These are phyloP conservation scores for Clavelina lepadiformis DNA, from an alignment of 23 tunicate species.

Conservation along the genomic window DNA sequence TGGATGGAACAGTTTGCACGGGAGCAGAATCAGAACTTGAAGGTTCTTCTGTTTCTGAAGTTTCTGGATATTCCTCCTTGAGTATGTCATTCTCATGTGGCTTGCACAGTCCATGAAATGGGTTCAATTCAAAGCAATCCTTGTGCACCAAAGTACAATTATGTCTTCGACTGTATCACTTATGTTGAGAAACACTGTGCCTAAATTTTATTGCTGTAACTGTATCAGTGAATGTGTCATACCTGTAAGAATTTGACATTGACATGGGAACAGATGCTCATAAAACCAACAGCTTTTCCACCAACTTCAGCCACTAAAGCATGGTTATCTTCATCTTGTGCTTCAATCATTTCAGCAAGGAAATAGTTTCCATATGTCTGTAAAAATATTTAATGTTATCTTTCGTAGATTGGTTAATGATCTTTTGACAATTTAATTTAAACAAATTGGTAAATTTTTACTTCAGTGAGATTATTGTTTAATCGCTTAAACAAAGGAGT, in stretches of 20 bases:
- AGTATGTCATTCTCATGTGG: slow-evolving; percentile 82
- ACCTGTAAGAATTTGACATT: slow-evolving; percentile 75
- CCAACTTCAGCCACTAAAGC: slow-evolving; percentile 86
- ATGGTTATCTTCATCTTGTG: slow-evolving; percentile 71
- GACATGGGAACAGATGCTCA: slow-evolving; percentile 77
- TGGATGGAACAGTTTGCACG: neutral
- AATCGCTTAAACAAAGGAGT: slow-evolving; percentile 75
- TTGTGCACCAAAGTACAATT: slow-evolving; percentile 1
- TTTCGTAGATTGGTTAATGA: too few relatives aligned
- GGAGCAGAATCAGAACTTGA: neutral
- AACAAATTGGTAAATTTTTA: slow-evolving; percentile 2
- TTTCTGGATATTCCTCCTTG: slow-evolving; percentile 21
- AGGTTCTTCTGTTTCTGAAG: slow-evolving; percentile 2
- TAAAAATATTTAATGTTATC: slow-evolving; percentile 2
- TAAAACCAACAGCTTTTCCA: slow-evolving; percentile 91
- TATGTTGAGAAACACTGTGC: too few relatives aligned
- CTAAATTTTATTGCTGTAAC: neutral
- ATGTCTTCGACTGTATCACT: neutral
- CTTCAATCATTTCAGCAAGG: slow-evolving; percentile 93
- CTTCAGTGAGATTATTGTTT: slow-evolving; percentile 60
- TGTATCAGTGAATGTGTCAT: neutral
- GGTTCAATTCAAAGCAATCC: slow-evolving; percentile 48
- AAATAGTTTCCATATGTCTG: slow-evolving; percentile 89
- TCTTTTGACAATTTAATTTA: neutral
- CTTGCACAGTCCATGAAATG: slow-evolving; percentile 83